Percentiles rank a stretch among this genome's conserved stretches.
Conservation (phyloP, 2,888 invertebrate species). For the Lamproptera curius region DNA sequence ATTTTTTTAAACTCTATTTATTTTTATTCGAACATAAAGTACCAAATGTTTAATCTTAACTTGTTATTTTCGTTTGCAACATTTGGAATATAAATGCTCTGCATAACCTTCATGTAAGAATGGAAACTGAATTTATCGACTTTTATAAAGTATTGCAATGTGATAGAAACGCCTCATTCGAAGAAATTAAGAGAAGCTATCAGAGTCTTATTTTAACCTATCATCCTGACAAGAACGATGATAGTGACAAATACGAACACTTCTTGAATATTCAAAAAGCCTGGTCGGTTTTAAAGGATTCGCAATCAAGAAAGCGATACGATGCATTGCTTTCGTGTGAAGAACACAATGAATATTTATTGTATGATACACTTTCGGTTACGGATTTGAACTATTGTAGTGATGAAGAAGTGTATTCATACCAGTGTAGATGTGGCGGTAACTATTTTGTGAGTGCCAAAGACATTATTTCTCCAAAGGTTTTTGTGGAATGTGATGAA, state of each 20-base stretch:
- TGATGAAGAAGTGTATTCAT: constrained; percentile 57
- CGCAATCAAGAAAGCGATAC: constrained; percentile 79
- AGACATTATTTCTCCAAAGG: constrained; percentile 41
- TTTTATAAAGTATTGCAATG: constrained; percentile 78
- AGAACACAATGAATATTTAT: constrained; percentile 75
- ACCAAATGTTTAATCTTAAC: no score
- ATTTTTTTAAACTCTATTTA: no score
- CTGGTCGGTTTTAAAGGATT: constrained; percentile 83
- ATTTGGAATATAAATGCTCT: neutral
- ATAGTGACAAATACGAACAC: constrained; percentile 34
- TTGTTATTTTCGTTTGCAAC: no score
- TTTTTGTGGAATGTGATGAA: constrained; percentile 82
- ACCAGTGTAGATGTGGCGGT: constrained; percentile 85
- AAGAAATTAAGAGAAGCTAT: constrained; percentile 81
- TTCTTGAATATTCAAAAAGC: constrained; percentile 80
- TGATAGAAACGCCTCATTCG: constrained; percentile 66
- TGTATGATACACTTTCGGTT: constrained; percentile 78
- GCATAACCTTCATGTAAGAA: neutral
- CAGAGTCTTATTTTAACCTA: constrained; percentile 73
- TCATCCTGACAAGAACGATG: constrained; percentile 80
- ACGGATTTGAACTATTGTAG: constrained; percentile 64
- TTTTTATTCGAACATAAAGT: no score
- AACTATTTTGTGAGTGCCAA: constrained; percentile 62
- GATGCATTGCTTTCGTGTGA: constrained; percentile 79
- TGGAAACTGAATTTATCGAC: constrained; percentile 35